Conservation (phyloP, 2,113 vertebrate species). For the Platichthys stellatus region DNA sequence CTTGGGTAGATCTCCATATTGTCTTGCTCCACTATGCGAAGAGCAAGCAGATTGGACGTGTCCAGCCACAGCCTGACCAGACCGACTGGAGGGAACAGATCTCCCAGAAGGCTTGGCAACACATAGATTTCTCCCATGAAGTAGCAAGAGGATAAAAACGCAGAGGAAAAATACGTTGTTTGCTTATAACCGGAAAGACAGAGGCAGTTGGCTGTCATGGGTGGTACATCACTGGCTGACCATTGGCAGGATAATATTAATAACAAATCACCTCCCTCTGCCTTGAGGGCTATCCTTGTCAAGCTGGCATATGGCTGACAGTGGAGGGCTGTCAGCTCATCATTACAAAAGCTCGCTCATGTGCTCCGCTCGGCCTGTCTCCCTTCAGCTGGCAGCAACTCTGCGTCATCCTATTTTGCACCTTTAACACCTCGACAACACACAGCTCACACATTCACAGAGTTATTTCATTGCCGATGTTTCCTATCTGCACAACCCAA, state of each 20-base stretch:
- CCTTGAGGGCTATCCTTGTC: neutral
- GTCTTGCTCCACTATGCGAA: too few species aligned
- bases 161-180: neutral
- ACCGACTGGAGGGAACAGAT: too few species aligned
- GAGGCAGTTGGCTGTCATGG: neutral
- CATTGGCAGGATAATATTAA: neutral
- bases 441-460: neutral
- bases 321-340: slow-evolving; percentile 16
- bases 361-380: neutral
- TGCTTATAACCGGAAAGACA: neutral
- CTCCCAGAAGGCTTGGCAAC: too few species aligned
- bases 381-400: neutral
- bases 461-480: neutral
- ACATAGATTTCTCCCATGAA: neutral
- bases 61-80: too few species aligned
- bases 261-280: neutral
- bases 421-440: neutral
- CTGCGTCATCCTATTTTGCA: neutral
- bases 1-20: too few species aligned
- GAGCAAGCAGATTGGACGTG: too few species aligned
- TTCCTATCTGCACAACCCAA: neutral
- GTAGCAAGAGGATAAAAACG: neutral
- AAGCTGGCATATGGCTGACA: neutral
- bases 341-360: neutral
- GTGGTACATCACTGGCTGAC: neutral